Base-by-base conservation (phyloP, 2,113 vertebrate species). In the Orthonyx spaldingii region DNA sequence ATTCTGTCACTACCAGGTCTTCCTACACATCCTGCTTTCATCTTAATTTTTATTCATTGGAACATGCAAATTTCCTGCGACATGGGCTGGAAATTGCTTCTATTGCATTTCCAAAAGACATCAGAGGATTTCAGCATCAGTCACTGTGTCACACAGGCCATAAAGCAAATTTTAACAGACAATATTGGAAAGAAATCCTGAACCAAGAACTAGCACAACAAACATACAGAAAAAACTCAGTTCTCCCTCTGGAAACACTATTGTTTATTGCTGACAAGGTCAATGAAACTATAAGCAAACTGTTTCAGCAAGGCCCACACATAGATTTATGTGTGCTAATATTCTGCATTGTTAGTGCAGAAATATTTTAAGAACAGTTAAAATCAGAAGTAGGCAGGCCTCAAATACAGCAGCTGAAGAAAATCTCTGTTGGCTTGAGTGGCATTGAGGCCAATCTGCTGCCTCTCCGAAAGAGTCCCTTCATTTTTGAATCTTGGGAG, bases 41-140 rank as follows among this genome's bases (percentile, higher is more conserved):
- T 89, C 80, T 84, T 84, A 77, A 91, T 92, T 94, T 94, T 95
- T 94, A 91, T 89, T 92, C 93, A 92, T 44, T 81, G 60, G 80
- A 86, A 78, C 72, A 84, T 90, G 87, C 32, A 93, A 70, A 88
- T 94, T 89, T 91, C 87, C 76, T 79, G 44, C 1, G 2, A 92
- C 52, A 71, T 49, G 49, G 69, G 44, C 72, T 93, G 47, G 47
- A 66, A 94, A 71, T 66, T 41, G 33, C 72, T 92, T 87, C 91
- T 92, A 28, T 50, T 74, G 35, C 72, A 52, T 57, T 92, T 91
- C 84, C 72, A 78, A 75, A 95, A 90, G 75, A 52, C 60, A 44
- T 26, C 1, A 7, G 72, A 89, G 76, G 39, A 87, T 81, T 92
- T 89, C 69, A 75, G 83, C 69, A 71, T 74, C 89, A 81, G 79